Conservation (phyloP, 2,113 vertebrate genomes). For the Amphiprion ocellaris region DNA sequence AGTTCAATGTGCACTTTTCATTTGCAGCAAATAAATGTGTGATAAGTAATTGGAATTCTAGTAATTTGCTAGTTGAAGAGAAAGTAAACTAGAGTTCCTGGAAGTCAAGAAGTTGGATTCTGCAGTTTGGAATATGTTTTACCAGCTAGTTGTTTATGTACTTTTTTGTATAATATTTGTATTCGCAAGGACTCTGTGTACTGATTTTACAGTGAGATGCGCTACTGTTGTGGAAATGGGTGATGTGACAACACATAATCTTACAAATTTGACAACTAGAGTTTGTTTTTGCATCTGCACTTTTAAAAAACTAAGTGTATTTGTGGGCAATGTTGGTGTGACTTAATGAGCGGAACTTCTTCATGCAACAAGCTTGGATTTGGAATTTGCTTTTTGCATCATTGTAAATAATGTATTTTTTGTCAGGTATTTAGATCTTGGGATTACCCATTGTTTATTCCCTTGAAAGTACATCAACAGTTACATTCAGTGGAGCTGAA, state of each 20-base stretch:
- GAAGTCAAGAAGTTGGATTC: conserved; percentile 14
- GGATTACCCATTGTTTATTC: too few relatives aligned
- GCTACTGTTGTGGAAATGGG: background rate
- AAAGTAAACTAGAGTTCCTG: conserved; percentile 36
- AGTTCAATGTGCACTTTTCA: conserved; percentile 45
- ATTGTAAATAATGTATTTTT: background rate
- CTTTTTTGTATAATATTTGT: background rate
- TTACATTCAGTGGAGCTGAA: too few relatives aligned
- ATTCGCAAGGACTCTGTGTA: background rate
- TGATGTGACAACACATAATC: background rate
- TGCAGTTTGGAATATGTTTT: conserved; percentile 9
- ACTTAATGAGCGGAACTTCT: background rate
- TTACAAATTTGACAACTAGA: too few relatives aligned
- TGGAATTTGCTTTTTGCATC: too few relatives aligned
- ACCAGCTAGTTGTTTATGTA: background rate
- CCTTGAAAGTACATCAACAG: too few relatives aligned
- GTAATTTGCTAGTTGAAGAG: conserved; percentile 30
- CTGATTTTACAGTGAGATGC: conserved; percentile 1
- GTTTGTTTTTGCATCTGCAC: too few relatives aligned
- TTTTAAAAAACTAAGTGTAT: background rate
- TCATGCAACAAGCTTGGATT: background rate
- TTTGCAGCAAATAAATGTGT: conserved; percentile 35
- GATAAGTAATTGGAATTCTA: conserved; percentile 43
- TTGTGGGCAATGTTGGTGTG: background rate
- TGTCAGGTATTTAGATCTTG: too few relatives aligned